Conservation (phyloP, 2,113 vertebrate genomes). For the Pleuronectes platessa region DNA sequence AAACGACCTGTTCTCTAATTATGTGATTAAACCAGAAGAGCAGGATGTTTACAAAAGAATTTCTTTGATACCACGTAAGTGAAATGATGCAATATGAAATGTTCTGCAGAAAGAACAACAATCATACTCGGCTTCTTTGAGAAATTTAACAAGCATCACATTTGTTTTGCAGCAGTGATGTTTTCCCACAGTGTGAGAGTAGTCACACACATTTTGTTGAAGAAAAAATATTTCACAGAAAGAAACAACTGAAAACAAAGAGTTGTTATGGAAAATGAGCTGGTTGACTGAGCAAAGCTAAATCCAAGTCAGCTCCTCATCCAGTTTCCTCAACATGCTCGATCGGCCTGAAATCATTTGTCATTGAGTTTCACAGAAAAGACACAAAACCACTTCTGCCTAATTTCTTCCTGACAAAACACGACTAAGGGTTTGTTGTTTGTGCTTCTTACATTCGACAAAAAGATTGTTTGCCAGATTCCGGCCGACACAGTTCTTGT, state of each 20-base stretch:
- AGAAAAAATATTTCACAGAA: no score
- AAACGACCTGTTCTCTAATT: neutral
- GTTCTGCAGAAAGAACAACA: neutral
- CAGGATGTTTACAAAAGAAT: neutral
- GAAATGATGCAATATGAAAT: neutral
- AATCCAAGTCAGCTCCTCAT: neutral
- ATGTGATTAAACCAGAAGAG: conserved; percentile 3
- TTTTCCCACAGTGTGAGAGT: neutral
- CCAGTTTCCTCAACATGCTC: neutral
- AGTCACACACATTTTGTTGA: no score
- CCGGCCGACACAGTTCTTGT: no score
- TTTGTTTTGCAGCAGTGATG: neutral
- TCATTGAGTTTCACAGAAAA: neutral
- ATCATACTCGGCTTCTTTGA: neutral
- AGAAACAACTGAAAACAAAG: neutral
- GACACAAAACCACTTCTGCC: neutral
- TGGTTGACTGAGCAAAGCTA: neutral
- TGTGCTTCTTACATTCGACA: no score
- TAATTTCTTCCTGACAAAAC: neutral
- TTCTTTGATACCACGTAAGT: neutral
- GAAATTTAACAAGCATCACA: neutral
- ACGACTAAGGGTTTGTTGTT: no score
- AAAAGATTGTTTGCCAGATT: no score
- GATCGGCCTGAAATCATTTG: neutral
- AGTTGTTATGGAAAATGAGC: neutral